Percentiles rank a stretch among this genome's conserved stretches.
These are phyloP conservation scores for Fundulus diaphanus DNA, from an alignment of 2,797 vertebrate species.

Conservation along the genomic window DNA sequence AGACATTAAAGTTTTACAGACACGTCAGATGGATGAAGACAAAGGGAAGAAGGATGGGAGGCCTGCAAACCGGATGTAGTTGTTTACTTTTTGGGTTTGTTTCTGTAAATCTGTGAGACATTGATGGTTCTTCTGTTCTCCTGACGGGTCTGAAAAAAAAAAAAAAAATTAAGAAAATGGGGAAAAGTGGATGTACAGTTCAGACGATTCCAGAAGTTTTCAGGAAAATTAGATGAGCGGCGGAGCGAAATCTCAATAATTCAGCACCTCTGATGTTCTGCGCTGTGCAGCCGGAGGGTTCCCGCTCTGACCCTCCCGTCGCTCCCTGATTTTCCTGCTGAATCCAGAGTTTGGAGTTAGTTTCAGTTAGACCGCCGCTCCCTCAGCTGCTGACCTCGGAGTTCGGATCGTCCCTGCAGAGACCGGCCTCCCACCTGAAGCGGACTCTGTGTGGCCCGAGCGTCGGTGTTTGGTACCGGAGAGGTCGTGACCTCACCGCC, in stretches of 20 bases:
- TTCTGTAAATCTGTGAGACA: conserved; percentile 5
- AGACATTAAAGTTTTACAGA: conserved; percentile 80
- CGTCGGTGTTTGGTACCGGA: conserved; percentile 60
- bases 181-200: neutral
- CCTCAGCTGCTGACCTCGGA: conserved; percentile 61
- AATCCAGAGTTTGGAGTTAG: conserved; percentile 39
- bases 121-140: neutral
- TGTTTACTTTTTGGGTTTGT: conserved; percentile 12
- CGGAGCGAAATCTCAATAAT: conserved; percentile 69
- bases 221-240: conserved; percentile 8
- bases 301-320: conserved; percentile 33
- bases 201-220: neutral
- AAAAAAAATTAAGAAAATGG: neutral
- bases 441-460: conserved; percentile 45
- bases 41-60: conserved; percentile 21
- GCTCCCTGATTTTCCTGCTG: conserved; percentile 55
- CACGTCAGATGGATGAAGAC: conserved; percentile 42
- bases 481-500: conserved; percentile 72
- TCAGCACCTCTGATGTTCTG: conserved; percentile 59
- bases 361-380: conserved; percentile 34
- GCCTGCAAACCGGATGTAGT: conserved; percentile 2
- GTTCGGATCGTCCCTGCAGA: conserved; percentile 54
- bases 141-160: neutral
- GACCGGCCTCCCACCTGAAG: conserved; percentile 53
- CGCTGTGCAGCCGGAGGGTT: conserved; percentile 24